A percentile compares a stretch with the other conserved stretches of the same genome.
Evolutionary conservation across 2,797 vertebrate genomes (phyloP).

Genomic region (Cygnus olor): DNA sequence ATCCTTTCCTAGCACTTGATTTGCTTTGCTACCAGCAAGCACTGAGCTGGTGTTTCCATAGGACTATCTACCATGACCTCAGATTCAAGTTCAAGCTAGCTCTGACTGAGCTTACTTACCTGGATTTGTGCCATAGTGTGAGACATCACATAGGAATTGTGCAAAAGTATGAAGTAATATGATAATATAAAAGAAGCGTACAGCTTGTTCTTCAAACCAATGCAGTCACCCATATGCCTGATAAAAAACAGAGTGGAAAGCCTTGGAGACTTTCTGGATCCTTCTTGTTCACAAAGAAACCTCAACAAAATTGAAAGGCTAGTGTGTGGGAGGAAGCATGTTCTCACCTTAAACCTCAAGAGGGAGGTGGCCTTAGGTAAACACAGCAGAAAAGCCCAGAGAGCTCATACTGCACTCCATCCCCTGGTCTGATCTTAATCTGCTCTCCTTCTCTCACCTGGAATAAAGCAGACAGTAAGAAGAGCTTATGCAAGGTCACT

Average conservation of each 20-base stretch:
- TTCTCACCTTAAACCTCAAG: constrained; percentile 7
- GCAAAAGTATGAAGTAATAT: neutral
- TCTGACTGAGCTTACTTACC: neutral
- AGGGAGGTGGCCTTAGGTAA: neutral
- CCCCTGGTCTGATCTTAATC: neutral
- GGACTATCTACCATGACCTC: neutral
- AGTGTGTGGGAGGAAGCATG: neutral
- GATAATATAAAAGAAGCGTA: neutral
- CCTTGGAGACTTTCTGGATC: neutral
- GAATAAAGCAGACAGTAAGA: neutral
- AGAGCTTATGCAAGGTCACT: neutral
- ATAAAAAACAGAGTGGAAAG: neutral
- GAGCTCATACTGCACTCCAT: neutral
- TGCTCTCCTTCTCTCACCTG: neutral
- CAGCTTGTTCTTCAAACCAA: neutral
- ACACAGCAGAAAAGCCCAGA: neutral
- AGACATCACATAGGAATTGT: neutral
- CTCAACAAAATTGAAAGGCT: neutral
- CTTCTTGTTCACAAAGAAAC: neutral
- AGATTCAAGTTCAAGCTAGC: neutral
- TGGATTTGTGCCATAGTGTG: neutral
- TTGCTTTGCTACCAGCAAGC: neutral
- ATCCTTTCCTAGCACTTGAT: neutral
- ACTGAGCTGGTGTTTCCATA: neutral
- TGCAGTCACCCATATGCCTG: neutral